phyloP scores from a whole-genome alignment of 2,888 invertebrate species.

The Euplagia quadripunctaria region DNA sequence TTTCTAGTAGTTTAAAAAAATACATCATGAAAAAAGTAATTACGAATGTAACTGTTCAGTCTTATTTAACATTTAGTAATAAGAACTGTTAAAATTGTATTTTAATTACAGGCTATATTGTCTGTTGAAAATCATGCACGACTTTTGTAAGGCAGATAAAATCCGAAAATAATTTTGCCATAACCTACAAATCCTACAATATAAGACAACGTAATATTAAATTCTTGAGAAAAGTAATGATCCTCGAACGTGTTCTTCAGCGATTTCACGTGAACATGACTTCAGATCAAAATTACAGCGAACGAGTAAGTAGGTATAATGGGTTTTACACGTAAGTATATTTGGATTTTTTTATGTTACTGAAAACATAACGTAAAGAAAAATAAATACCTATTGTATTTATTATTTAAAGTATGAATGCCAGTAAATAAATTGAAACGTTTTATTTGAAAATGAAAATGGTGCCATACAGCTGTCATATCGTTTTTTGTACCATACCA shows the following conservation, averaged over 20 bases:
- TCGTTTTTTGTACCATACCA: no score
- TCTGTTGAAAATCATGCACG: background rate
- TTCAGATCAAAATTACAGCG: background rate
- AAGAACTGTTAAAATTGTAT: no score
- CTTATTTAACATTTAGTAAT: no score
- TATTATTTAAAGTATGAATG: no score
- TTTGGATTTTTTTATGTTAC: background rate
- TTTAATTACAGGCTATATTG: no score
- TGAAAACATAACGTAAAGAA: background rate
- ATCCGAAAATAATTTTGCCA: background rate
- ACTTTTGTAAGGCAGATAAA: background rate
- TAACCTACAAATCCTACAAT: background rate
- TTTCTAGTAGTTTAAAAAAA: no score
- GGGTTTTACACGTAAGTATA: background rate
- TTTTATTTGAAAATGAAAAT: no score
- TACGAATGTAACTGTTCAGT: no score
- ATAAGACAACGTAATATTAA: background rate
- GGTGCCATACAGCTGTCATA: no score
- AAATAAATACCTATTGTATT: no score
- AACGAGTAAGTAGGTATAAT: constrained; percentile 1
- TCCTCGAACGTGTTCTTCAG: constrained; percentile 16
- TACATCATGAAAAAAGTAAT: no score
- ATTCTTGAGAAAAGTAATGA: constrained; percentile 6
- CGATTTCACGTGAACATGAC: constrained; percentile 10
- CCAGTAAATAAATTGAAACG: no score